These are phyloP conservation scores for Atethmia centrago DNA, from an alignment of 2,888 invertebrate genomes.

Conservation along the genomic window DNA sequence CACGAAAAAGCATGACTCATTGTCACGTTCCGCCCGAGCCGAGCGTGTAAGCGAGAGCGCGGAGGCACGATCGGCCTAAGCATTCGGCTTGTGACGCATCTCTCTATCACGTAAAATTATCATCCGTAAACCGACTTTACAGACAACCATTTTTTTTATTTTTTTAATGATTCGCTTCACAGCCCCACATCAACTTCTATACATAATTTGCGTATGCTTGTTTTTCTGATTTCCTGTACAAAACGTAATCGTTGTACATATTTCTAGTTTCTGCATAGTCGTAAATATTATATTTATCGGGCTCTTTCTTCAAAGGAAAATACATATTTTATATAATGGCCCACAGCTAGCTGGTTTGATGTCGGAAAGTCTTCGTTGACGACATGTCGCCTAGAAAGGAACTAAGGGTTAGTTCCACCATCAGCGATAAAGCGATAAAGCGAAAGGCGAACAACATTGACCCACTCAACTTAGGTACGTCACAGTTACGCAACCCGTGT, in stretches of 20 bases:
- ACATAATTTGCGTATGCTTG: background rate
- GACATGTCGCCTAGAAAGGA: constrained; percentile 2
- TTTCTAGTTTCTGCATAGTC: background rate
- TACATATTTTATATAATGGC: constrained; percentile 9
- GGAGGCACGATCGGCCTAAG: no score
- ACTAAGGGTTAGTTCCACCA: background rate
- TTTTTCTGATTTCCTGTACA: background rate
- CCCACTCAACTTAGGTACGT: no score
- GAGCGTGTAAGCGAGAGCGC: no score
- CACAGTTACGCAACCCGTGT: no score
- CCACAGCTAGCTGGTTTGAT: constrained; percentile 5
- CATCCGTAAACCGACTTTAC: no score
- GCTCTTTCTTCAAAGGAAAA: constrained; percentile 3
- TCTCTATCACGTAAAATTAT: no score
- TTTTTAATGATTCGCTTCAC: background rate
- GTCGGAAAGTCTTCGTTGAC: background rate
- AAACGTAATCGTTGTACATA: background rate
- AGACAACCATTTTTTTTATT: no score
- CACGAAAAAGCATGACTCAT: no score
- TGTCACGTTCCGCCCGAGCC: no score
- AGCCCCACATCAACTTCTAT: background rate
- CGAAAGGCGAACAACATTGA: background rate
- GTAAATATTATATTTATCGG: background rate
- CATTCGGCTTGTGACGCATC: no score
- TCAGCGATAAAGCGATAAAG: background rate